Evolutionary conservation across 2,113 vertebrate species (phyloP), one percentile per base, ranked within the genome.

Genomic region (Ondatra zibethicus): DNA sequence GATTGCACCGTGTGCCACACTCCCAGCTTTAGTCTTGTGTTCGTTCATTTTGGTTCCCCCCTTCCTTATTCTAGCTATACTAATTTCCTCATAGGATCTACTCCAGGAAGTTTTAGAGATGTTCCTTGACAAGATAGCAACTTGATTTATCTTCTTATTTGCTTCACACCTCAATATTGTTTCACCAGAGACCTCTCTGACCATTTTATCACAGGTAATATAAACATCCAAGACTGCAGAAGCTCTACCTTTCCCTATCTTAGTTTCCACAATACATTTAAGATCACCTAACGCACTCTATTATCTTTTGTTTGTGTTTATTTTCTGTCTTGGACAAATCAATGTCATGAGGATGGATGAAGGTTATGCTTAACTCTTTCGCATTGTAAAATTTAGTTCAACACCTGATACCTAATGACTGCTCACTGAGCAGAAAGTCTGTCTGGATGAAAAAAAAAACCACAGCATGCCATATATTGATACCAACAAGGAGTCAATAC

Each of bases 1-100:
- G 14, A 47, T 0, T 3, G 1, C 25, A 14, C 4, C 0, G 0
- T 29, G 9, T 1, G 5, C 10, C 16, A 12, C 1, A 21, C 3
- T 2, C 23, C 6, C 45, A 61, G 11, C 3, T 61, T 84, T 58
- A 27, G 8, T 25, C 21, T 47, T 61, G 29, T 1, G 5, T 45
- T n/a, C 12, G 52, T 33, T 70, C 27, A 36, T 17, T 29, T 36
- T 6, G 0, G 3, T 12, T 31, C 0, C 29, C 63, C 29, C 10
- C 42, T 42, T 12, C 70, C 12, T 63, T 17, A 4, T 52, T 65
- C 27, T n/a, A 92, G 31, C 1, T 29, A 88, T 7, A 63, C 5
- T 65, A 3, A 75, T 12, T 1, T 23, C n/a, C 25, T 52, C 58
- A 11, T 17, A 61, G 2, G 3, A 17, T 27, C 36, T 47, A 11